These are phyloP conservation scores for Tethya wilhelma DNA, from an alignment of 37 sponge, comb jelly and placozoan genomes.

Conservation along the genomic window DNA sequence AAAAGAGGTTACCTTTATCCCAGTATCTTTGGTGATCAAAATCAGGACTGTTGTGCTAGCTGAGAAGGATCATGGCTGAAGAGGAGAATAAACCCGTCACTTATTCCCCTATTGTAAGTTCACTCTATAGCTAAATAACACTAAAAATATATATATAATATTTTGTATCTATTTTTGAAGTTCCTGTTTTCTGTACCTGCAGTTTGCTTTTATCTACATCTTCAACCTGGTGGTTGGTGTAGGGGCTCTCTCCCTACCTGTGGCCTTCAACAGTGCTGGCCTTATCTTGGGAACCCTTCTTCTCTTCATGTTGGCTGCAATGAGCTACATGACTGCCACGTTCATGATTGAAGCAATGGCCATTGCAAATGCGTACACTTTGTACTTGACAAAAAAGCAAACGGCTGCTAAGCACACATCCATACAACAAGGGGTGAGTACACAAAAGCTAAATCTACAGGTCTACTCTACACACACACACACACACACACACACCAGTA, in stretches of 20 bases:
- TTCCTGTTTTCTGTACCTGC: neutral
- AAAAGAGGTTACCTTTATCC: no score
- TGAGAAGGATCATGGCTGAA: no score
- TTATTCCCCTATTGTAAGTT: neutral
- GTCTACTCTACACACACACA: no score
- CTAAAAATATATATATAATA: neutral
- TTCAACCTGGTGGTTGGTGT: conserved; percentile 98
- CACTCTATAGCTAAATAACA: neutral
- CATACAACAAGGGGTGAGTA: no score
- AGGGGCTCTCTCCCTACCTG: conserved; percentile 91
- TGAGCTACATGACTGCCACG: conserved; percentile 87
- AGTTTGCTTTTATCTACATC: conserved; percentile 95
- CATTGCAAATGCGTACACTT: conserved; percentile 80
- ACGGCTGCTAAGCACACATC: no score
- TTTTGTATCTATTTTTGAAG: neutral
- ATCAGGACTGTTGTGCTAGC: no score
- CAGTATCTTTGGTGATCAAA: no score
- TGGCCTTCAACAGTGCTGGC: conserved; percentile 91
- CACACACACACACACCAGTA: no score
- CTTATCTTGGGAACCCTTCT: conserved; percentile 83
- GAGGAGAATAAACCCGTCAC: no score
- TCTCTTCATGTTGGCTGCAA: conserved; percentile 72
- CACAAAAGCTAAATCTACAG: no score
- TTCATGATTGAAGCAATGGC: conserved; percentile 94
- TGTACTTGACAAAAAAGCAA: neutral